Evolutionary conservation across 2,113 vertebrate species (phyloP).

Genomic region (Pithys albifrons): DNA sequence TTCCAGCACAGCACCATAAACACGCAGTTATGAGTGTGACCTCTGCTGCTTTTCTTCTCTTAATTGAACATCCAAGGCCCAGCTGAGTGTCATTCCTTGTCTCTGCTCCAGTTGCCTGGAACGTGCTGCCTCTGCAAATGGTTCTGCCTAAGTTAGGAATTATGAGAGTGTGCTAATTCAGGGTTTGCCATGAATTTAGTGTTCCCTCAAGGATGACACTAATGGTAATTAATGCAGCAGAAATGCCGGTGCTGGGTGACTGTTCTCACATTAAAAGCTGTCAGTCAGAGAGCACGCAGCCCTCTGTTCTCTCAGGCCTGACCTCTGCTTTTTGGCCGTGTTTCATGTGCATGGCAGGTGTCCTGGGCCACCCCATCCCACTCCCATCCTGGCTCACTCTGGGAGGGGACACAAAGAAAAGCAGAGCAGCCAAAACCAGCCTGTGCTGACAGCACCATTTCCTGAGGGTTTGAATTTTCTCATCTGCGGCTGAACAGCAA

Average conservation of each 20-base stretch:
- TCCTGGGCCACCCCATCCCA: neutral
- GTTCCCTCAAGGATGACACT: neutral
- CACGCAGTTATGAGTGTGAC: neutral
- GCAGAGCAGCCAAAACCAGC: neutral
- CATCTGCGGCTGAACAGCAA: neutral
- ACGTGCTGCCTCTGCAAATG: conserved; percentile 7
- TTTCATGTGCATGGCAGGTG: fast-evolving
- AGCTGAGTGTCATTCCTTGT: conserved; percentile 17
- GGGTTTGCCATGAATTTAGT: conserved; percentile 35
- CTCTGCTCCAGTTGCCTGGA: conserved; percentile 38
- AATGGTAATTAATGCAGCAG: conserved; percentile 51
- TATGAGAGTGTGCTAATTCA: neutral
- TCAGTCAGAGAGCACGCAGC: neutral
- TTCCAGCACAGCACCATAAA: conserved; percentile 44
- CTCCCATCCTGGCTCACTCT: fast-evolving
- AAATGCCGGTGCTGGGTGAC: neutral
- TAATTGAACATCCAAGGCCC: conserved; percentile 14
- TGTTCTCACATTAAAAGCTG: conserved; percentile 33
- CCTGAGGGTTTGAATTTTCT: neutral
- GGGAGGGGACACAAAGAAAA: neutral
- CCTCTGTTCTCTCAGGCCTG: conserved; percentile 36
- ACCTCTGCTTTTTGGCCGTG: neutral
- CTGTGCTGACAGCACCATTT: neutral
- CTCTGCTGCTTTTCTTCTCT: conserved; percentile 16
- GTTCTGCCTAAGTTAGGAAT: neutral